Base-by-base conservation (phyloP, 2,888 invertebrate species). In the Atethmia centrago region DNA sequence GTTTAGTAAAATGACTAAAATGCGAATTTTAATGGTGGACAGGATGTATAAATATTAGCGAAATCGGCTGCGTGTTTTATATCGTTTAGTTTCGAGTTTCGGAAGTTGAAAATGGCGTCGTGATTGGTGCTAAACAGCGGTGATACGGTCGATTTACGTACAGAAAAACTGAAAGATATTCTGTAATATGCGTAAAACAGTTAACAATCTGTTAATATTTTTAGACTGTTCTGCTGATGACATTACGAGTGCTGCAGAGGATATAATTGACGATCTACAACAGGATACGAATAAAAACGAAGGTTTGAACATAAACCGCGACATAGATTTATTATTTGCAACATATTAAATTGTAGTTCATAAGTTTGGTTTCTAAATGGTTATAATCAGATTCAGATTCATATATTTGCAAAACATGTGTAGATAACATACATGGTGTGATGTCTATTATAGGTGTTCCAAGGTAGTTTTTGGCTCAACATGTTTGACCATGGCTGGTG, bases 1-100 rank as follows among this genome's bases (percentile, higher is more conserved):
- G 92, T 94, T 95, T 94, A 94, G 93, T 93, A 89, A 95, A 94
- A 95, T 96, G 92, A 94, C 92, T 94, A 91, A 93, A 94, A 93
- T 93, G 92, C 89, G 89, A 89, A 91, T 89, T 90, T 89, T 93
- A 93, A 95, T 94, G 90, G 92, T 77, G 69, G 80, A 85, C 93
- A 91, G 95, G 95, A 95, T 91, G 84, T 92, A 94, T 96, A 94
- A 95, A 95, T 95, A 94, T 94, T 91, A 92, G 89, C 88, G 81
- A 91, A 93, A 94, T 93, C 91, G 91, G 83, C 87, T 83, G 87
- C 81, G 87, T 89, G 90, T 93, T 94, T 85, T 93, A 93, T 90
- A 87, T 90, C 89, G 91, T 93, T 88, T 91, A 90, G 87, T 88
- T 79, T 84, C 76, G 84, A 87, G 87, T 88, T 90, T 88, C 83